phyloP scores from a whole-genome alignment of 2,888 invertebrate genomes.

The Rugalucina vietnamica region DNA sequence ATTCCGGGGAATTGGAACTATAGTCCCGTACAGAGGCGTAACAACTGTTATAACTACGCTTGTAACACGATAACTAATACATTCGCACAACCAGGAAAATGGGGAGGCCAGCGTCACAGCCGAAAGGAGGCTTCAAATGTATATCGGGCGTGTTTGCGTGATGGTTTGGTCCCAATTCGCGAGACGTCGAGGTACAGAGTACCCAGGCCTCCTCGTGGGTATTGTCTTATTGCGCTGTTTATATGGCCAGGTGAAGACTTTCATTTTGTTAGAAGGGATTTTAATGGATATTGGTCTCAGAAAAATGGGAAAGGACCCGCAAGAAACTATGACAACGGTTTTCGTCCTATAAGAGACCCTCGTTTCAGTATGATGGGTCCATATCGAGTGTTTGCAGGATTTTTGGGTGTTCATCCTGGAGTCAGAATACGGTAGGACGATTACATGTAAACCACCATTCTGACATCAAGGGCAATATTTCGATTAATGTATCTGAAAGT shows the following conservation, averaged over 20 bases:
- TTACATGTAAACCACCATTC: too few species aligned
- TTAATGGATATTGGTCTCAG: conserved; percentile 57
- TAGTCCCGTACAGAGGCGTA: conserved; percentile 32
- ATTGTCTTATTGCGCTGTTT: conserved; percentile 53
- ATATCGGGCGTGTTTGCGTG: conserved; percentile 38
- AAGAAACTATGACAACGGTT: conserved; percentile 55
- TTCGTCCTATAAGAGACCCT: conserved; percentile 44
- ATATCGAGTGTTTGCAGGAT: conserved; percentile 49
- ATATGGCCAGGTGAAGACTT: conserved; percentile 62
- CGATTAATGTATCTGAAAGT: too few species aligned
- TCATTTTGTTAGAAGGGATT: conserved; percentile 56
- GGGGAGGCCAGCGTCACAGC: conserved; percentile 40
- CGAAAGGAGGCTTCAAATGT: conserved; percentile 37
- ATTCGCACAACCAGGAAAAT: conserved; percentile 63
- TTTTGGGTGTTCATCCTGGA: conserved; percentile 27
- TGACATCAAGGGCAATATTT: too few species aligned
- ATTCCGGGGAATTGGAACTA: conserved; percentile 51
- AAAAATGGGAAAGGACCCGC: conserved; percentile 57
- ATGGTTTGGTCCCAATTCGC: conserved; percentile 45
- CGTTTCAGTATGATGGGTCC: conserved; percentile 43
- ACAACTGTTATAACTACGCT: conserved; percentile 66
- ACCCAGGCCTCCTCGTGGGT: conserved; percentile 23
- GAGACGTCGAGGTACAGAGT: neutral
- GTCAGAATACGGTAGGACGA: neutral
- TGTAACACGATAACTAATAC: conserved; percentile 61